Conservation (phyloP, 2,113 vertebrate species). For the Aepyceros melampus region DNA sequence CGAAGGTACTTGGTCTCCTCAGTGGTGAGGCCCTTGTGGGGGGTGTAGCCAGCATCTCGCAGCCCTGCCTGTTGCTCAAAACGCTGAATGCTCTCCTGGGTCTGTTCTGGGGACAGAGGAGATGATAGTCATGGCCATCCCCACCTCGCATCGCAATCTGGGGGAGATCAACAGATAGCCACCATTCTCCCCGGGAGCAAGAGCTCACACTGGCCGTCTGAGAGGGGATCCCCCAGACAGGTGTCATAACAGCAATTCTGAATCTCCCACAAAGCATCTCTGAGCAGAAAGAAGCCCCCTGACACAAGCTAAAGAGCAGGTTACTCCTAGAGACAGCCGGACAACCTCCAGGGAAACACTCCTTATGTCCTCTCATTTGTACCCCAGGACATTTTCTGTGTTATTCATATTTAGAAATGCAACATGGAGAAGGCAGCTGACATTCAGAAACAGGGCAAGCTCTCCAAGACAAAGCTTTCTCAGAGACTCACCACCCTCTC, state of each 20-base stretch:
- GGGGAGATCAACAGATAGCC: too few species aligned
- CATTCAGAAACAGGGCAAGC: background rate
- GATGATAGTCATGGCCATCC: background rate
- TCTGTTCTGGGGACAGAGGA: conserved; percentile 86
- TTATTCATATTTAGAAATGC: background rate
- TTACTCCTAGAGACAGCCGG: background rate
- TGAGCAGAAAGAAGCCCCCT: background rate
- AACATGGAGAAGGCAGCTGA: background rate
- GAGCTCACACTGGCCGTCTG: background rate
- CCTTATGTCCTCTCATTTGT: background rate
- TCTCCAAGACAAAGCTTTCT: background rate
- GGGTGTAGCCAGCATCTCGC: conserved; percentile 91
- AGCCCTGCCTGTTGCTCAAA: conserved; percentile 96
- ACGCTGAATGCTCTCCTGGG: conserved; percentile 92
- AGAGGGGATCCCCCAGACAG: too few species aligned
- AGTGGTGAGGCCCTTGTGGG: conserved; percentile 92
- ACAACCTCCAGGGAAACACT: background rate
- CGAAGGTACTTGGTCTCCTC: conserved; percentile 93
- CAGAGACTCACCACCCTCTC: background rate
- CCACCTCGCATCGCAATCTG: background rate
- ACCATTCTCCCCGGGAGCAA: background rate
- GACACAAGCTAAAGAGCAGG: background rate
- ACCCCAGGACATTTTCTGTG: background rate
- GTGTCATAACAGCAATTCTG: background rate
- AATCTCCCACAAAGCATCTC: background rate